Conservation (phyloP, 1,140 invertebrate genomes). For the Nilaparvata lugens region DNA sequence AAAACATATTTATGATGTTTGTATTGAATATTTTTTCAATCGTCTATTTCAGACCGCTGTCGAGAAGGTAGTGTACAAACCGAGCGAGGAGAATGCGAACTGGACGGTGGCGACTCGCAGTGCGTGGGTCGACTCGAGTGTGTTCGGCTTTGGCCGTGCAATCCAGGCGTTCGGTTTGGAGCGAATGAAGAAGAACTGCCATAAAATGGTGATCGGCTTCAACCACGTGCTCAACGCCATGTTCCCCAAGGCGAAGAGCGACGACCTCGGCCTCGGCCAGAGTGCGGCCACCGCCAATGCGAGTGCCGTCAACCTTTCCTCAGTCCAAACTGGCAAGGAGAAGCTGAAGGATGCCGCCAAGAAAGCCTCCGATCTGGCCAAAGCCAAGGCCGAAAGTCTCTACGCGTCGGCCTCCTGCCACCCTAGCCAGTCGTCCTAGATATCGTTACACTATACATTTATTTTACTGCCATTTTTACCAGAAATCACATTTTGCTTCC, state of each 20-base stretch:
- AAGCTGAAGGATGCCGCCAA: constrained; percentile 64
- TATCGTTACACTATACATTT: no score
- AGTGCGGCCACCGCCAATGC: constrained; percentile 33
- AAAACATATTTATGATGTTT: no score
- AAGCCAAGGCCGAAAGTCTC: constrained; percentile 44
- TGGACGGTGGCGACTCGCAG: constrained; percentile 68
- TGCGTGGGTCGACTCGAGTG: constrained; percentile 79
- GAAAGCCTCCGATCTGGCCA: constrained; percentile 65
- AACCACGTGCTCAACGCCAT: constrained; percentile 65
- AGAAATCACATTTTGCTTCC: no score
- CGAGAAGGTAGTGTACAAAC: constrained; percentile 76
- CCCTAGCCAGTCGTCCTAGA: constrained; percentile 4
- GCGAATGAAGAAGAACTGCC: constrained; percentile 75
- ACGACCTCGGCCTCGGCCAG: constrained; percentile 32
- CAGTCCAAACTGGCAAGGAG: constrained; percentile 41
- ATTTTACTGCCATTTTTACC: no score
- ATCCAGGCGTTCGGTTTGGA: constrained; percentile 83
- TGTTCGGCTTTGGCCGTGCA: constrained; percentile 76
- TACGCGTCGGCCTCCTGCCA: constrained; percentile 14
- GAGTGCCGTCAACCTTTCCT: constrained; percentile 33
- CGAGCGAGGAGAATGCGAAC: constrained; percentile 53
- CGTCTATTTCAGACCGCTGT: constrained; percentile 60
- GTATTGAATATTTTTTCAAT: no score
- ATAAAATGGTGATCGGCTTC: constrained; percentile 71
- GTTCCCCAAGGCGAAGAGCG: constrained; percentile 45